These are phyloP conservation scores for Anneissia japonica DNA, from an alignment of 35 echinoderm and acorn worm species.

Conservation along the genomic window DNA sequence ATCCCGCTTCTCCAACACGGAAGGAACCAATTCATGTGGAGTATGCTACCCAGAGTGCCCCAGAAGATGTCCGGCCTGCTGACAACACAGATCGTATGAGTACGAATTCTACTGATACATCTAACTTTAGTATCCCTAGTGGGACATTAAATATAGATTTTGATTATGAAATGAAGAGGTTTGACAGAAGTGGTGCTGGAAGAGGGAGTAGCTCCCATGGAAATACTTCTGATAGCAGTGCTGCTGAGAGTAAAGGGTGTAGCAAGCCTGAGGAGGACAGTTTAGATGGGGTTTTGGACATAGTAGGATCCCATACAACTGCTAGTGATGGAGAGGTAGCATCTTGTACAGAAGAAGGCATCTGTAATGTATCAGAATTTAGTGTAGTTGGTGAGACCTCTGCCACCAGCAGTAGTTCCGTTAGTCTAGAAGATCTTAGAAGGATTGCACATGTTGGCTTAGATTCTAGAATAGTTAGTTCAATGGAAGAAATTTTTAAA, in stretches of 20 bases:
- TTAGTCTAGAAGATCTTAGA: slow-evolving; percentile 1
- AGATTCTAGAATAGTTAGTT: background rate
- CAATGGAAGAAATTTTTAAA: background rate
- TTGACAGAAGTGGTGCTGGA: background rate
- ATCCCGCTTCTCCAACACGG: background rate
- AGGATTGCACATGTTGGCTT: background rate
- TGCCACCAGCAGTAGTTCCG: background rate
- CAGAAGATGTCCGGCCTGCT: slow-evolving; percentile 16
- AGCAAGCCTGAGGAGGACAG: background rate
- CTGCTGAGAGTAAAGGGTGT: background rate
- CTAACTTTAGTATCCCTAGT: slow-evolving; percentile 38
- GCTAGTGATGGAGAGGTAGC: background rate
- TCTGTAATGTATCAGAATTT: background rate
- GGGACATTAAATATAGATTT: slow-evolving; percentile 36
- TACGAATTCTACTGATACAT: slow-evolving; percentile 56
- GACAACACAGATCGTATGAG: slow-evolving; percentile 48
- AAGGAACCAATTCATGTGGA: background rate
- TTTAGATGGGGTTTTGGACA: background rate
- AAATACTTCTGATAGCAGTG: background rate
- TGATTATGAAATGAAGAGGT: slow-evolving; percentile 21
- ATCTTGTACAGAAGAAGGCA: background rate
- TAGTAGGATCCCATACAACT: background rate
- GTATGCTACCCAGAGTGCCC: slow-evolving; percentile 8
- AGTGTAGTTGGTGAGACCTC: background rate
- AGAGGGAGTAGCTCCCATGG: background rate